Conservation (phyloP, 2,888 invertebrate species). For the Coecobrya sp. region DNA sequence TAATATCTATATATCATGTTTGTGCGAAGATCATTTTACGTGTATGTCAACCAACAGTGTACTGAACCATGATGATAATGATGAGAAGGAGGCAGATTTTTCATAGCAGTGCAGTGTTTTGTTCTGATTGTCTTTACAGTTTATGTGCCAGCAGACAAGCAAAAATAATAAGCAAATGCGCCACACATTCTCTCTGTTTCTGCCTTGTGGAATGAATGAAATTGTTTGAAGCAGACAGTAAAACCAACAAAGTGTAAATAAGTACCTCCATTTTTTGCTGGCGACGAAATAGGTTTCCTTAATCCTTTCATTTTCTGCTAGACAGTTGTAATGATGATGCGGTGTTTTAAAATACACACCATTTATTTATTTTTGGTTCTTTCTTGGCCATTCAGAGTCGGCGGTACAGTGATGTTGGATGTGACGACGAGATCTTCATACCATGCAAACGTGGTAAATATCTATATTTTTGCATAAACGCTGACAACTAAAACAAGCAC, state of each 20-base stretch:
- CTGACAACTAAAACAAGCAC: no score
- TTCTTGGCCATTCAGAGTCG: no score
- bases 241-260: constrained; percentile 7
- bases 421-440: no score
- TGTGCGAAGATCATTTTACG: not conserved
- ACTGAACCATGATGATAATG: not conserved
- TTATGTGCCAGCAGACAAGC: not conserved
- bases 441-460: no score
- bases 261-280: not conserved
- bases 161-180: not conserved
- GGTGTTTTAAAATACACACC: no score
- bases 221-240: constrained; percentile 18
- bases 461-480: no score
- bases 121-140: not conserved
- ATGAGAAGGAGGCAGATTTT: not conserved
- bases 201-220: not conserved
- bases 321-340: no score
- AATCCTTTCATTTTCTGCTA: no score
- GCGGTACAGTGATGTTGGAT: no score
- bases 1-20: no score
- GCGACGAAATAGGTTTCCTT: not conserved
- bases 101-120: not conserved
- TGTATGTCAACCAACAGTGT: not conserved
- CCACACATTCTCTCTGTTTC: not conserved
- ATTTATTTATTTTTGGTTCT: no score